Base-by-base conservation (phyloP, 2,797 vertebrate genomes). In the Todus mexicanus region DNA sequence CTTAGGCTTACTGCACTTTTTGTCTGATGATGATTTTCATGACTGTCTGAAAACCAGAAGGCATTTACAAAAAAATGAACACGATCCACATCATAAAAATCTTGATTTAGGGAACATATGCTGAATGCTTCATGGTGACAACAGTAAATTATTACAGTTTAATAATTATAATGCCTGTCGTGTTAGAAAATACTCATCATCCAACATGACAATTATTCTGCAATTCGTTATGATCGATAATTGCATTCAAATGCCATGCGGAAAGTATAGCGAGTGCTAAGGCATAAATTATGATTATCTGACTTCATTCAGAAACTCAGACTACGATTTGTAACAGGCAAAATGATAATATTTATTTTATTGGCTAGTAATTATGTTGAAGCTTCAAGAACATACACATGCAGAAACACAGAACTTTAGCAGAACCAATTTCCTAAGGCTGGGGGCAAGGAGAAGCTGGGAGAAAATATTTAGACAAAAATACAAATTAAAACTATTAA, bases 141-240 rank as follows among this genome's bases (percentile, higher is more conserved):
- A 83, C 45, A 83, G 29, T 47, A 57, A 85, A 91, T 89, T 85
- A 85, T 80, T 83, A 93, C 56, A 80, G 61, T 89, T 92, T 85
- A 85, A 75, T 76, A 95, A 93, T 87, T 89, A 93, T 53, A 84
- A 89, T 31, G 78, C 22, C 57, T 93, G 93, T 83, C 87, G 57
- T 85, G 84, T 31, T 72, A 61, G 43, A 78, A 92, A 92, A 85
- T 40, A 89, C 47, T 93, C 69, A 83, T 84, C 84, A 85, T 31
- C 57, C 72, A 80, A 87, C 38, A 56, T 35, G 43, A 83, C 77
- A 91, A 93, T 84, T 90, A 90, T 72, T 93, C 40, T 86, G 65
- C 79, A 61, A 59, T 77, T 95, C 72, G 68, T 77, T 87, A 77
- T 5, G 16, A 94, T 42, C 38, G 72, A 72, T 91, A 95, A 94